These are phyloP conservation scores for Scaptomyza hsui DNA, from an alignment of 1,140 invertebrate species.

Conservation along the genomic window DNA sequence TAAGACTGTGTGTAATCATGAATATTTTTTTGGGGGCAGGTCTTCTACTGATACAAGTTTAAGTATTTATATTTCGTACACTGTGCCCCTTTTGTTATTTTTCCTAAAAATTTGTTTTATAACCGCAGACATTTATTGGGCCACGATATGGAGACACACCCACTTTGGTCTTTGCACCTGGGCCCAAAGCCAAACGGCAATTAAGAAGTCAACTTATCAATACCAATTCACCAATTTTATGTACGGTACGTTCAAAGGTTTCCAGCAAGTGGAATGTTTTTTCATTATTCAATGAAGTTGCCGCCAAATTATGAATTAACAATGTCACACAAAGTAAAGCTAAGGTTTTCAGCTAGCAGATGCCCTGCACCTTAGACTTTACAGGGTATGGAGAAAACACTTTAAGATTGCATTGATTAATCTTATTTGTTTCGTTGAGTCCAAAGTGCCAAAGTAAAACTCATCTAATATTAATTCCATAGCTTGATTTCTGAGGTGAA, in stretches of 20 bases:
- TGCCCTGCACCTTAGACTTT: not conserved
- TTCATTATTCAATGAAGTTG: not conserved
- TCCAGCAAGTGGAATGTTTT: slow-evolving; percentile 8
- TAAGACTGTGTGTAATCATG: not conserved
- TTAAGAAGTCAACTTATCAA: slow-evolving; percentile 35
- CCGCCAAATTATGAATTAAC: not conserved
- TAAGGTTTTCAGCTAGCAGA: not conserved
- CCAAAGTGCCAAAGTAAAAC: too few relatives aligned
- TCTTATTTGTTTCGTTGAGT: too few relatives aligned
- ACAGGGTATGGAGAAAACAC: not conserved
- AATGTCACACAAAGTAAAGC: too few relatives aligned
- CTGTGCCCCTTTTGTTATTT: not conserved
- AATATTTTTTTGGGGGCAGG: slow-evolving; percentile 25
- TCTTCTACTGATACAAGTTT: slow-evolving; percentile 29
- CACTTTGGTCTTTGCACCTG: slow-evolving; percentile 44
- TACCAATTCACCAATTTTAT: slow-evolving; percentile 27
- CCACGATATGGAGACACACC: slow-evolving; percentile 30
- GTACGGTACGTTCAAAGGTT: slow-evolving; percentile 25
- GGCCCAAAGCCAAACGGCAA: slow-evolving; percentile 7
- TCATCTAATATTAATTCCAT: too few relatives aligned
- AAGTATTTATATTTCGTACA: not conserved
- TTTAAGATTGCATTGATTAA: too few relatives aligned
- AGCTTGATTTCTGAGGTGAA: too few relatives aligned
- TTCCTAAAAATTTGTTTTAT: not conserved
- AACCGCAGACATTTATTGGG: slow-evolving; percentile 10